Base-by-base conservation (phyloP, 2,797 vertebrate species). In the Taeniopygia guttata region DNA sequence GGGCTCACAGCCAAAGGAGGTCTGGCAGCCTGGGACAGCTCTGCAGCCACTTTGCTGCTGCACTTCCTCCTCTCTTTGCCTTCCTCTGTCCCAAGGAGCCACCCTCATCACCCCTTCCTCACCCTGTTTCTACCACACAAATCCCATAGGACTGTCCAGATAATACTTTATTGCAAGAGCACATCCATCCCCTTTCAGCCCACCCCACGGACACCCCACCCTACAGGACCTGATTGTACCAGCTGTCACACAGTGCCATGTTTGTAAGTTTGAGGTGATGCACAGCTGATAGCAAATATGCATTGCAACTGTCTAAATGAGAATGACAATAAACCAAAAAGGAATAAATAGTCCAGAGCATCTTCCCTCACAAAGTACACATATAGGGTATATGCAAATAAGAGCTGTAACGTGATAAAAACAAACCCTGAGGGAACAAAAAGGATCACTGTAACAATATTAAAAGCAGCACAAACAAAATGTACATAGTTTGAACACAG, bases 1-100 rank as follows among this genome's bases (percentile, higher is more conserved):
- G 0, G 42, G 29, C 26, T 72, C 36, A 9, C 0, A 0, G 52
- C 19, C 0, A 0, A 25, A 48, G 60, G 34, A 27, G 34, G 5
- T 40, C 23, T 23, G 6, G 40, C 49, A 89, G 55, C 43, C 38
- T 16, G 9, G 40, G 14, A 54, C 4, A 11, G 27, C 49, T 59
- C 62, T 76, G 54, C 40, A 83, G n/a, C 16, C 11, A 7, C 42
- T 74, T 54, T 11, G 25, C 29, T 77, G 48, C 73, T 46, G 27
- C 13, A 72, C 36, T 16, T 74, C 36, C 20, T 81, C 74, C 25
- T 63, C 22, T 52, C 29, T 56, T 27, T 23, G 32, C 36, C 62
- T 54, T 75, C 38, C 15, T 60, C 58, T 56, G 17, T 17, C 38
- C 49, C 60, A 60, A 36, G 55, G 10, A 79, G 18, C 69, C 38